Conservation (phyloP, 2,113 vertebrate species). For the Heteronetta atricapilla region DNA sequence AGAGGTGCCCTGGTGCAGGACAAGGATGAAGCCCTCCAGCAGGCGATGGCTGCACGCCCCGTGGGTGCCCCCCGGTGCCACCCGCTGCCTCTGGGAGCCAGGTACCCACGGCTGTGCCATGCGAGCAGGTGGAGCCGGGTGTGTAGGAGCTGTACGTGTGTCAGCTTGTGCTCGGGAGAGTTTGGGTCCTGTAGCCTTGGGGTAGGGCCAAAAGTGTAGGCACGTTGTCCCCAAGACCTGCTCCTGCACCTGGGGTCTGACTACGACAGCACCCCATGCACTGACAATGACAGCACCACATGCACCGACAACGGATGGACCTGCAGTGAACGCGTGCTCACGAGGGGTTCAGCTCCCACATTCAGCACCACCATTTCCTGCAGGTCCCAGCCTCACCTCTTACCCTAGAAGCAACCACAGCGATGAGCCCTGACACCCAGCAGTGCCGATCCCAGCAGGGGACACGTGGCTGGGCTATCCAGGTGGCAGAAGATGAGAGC, state of each 20-base stretch:
- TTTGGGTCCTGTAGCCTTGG: background rate
- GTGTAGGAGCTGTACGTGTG: accelerated
- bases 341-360: too few relatives aligned
- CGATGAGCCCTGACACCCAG: background rate
- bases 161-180: accelerated
- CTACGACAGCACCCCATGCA: accelerated
- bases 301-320: accelerated
- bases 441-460: background rate
- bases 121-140: background rate
- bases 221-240: background rate
- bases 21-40: accelerated
- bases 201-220: background rate
- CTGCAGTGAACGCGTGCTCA: accelerated
- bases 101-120: accelerated
- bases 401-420: too few relatives aligned
- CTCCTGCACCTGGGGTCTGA: background rate
- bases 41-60: accelerated
- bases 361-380: accelerated
- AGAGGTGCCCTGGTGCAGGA: background rate
- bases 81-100: accelerated
- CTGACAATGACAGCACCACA: accelerated
- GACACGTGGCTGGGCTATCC: too few relatives aligned
- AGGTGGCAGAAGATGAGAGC: background rate
- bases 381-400: background rate
- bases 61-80: too few relatives aligned